Base-by-base conservation (phyloP, 2,113 vertebrate species). In the Lota lota region DNA sequence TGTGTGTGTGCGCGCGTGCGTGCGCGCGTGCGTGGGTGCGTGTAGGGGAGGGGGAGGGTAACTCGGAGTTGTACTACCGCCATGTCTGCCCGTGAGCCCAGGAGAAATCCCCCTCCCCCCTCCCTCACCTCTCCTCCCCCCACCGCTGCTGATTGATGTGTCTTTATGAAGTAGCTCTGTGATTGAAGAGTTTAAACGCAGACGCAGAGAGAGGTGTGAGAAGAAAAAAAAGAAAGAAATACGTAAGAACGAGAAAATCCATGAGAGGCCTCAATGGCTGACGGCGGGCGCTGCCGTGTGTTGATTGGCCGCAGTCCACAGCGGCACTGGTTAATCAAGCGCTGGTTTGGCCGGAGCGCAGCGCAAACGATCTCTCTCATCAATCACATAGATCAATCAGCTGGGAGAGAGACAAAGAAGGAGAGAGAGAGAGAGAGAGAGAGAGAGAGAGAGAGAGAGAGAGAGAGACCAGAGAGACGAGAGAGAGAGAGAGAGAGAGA, bases 151-250 rank as follows among this genome's bases (percentile, higher is more conserved):
- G 83, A 84, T 85, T 87, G 83, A 88, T 81, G 84, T 78, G 67
- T 77, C 85, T 79, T 89, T 84, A 89, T 87, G 81, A 87, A 88
- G 84, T 83, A 69, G 84, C 53, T 81, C 75, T 40, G 84, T 87
- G 85, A 90, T 88, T 88, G 86, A 89, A 90, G 83, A 80, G 83
- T 70, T 76, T 82, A 68, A 75, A 85, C 65, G 73, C 77, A 47
- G 40, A 47, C 40, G 40, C 40, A 47, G 40, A 10, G 12, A 47
- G 40, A 47, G 40, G 6, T 3, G 2, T 5, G 40, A 6, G 40
- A 47, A 10, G 7, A 12, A 10, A 47, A 47, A 47, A 47, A 47
- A 12, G 12, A 47, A 47, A 47, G 10, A 47, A 47, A 47, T 11
- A 47, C 5, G 40, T 8, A 47, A 47, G 57, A 66, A 70, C 12